Evolutionary conservation across 2,797 vertebrate genomes (phyloP).

Genomic region (Alectoris magna): DNA sequence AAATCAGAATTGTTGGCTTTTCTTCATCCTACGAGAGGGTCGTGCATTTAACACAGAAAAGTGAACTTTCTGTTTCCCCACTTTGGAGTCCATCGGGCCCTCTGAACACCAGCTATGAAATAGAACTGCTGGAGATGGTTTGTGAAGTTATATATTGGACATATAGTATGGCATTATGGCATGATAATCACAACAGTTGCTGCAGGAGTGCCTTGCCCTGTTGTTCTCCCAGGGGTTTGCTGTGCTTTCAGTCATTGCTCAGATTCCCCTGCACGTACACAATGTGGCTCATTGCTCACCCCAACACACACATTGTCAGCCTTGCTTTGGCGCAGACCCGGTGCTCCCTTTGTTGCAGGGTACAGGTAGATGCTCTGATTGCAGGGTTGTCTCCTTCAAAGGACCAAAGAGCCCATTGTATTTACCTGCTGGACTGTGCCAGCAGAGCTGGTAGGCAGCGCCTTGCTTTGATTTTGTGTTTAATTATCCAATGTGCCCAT

Average conservation of each 20-base stretch:
- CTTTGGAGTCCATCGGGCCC: not conserved
- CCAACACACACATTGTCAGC: not conserved
- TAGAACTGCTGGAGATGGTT: not conserved
- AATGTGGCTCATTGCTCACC: not conserved
- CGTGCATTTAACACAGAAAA: not conserved
- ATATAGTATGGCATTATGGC: not conserved
- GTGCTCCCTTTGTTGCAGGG: not conserved
- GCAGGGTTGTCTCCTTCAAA: not conserved
- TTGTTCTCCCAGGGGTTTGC: accelerated
- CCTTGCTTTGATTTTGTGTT: constrained; percentile 25
- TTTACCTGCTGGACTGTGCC: constrained; percentile 9
- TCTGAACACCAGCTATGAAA: not conserved
- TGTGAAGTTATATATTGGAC: accelerated
- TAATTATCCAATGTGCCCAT: not conserved
- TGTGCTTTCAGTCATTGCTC: not conserved
- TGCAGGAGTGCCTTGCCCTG: not conserved
- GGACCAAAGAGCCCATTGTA: not conserved
- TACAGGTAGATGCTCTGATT: not conserved
- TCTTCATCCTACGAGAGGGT: not conserved
- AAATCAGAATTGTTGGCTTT: not conserved
- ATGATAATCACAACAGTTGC: not conserved
- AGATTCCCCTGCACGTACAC: accelerated
- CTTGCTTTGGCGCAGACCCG: not conserved
- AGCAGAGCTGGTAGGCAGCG: not conserved
- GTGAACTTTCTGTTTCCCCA: not conserved